These are phyloP conservation scores for Phyllostomus discolor DNA, from an alignment of 2,113 vertebrate genomes.

Conservation along the genomic window DNA sequence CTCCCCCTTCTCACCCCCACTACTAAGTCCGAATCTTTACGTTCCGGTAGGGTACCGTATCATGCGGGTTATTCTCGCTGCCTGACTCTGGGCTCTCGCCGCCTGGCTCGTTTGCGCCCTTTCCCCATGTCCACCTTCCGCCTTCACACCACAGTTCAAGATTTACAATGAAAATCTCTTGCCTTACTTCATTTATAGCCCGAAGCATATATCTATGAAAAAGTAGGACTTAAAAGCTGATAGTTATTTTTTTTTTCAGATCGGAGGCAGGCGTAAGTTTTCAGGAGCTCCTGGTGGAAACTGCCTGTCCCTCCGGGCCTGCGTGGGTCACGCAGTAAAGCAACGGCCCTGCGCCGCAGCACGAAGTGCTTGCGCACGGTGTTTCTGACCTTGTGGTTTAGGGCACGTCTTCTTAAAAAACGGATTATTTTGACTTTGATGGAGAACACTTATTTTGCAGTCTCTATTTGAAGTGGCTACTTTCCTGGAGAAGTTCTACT, in stretches of 20 bases:
- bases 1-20: neutral
- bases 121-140: neutral
- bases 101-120: neutral
- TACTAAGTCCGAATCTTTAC: no score
- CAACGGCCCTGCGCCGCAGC: neutral
- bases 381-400: neutral
- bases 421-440: neutral
- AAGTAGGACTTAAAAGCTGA: neutral
- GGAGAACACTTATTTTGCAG: neutral
- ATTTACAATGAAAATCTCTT: neutral
- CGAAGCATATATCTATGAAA: no score
- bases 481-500: neutral
- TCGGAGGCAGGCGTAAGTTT: neutral
- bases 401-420: neutral
- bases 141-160: neutral
- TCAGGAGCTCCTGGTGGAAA: neutral
- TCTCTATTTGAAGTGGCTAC: neutral
- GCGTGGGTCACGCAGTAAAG: neutral
- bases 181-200: neutral
- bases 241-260: neutral
- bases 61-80: neutral
- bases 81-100: accelerated
- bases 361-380: neutral
- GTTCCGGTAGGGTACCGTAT: no score
- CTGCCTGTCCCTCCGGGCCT: neutral